Conservation (phyloP, 1,140 invertebrate species). For the Neocloeon triangulifer region DNA sequence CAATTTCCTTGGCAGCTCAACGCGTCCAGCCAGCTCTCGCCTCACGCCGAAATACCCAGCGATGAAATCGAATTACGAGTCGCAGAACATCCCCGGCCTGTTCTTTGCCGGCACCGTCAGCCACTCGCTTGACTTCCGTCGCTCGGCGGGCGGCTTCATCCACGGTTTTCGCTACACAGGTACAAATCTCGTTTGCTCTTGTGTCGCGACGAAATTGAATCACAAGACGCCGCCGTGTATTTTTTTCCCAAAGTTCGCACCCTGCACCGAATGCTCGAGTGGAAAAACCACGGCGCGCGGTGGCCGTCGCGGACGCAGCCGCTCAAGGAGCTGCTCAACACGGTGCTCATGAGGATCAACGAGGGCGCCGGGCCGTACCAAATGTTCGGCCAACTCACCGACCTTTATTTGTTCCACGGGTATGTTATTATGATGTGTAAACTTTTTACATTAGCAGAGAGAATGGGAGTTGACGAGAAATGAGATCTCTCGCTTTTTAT, state of each 20-base stretch:
- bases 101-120: conserved; percentile 19
- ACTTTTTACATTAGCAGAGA: no score
- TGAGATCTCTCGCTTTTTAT: no score
- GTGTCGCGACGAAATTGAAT: background rate
- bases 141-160: conserved; percentile 24
- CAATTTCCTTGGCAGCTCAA: conserved; percentile 8
- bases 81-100: conserved; percentile 14
- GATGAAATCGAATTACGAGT: conserved; percentile 19
- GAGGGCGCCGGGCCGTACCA: conserved; percentile 23
- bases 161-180: conserved; percentile 26
- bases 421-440: conserved; percentile 11
- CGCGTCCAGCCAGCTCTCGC: conserved; percentile 5
- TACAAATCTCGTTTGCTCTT: no score
- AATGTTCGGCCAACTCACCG: conserved; percentile 20
- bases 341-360: conserved; percentile 19
- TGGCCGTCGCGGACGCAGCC: conserved; percentile 16
- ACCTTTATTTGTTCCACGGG: conserved; percentile 14
- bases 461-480: no score
- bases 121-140: conserved; percentile 23
- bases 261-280: conserved; percentile 18
- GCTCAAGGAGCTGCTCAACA: conserved; percentile 14
- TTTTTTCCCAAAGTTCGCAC: conserved; percentile 15
- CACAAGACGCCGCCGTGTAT: no score
- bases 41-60: conserved; percentile 17
- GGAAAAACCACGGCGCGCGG: conserved; percentile 15